Evolutionary conservation across 2,888 invertebrate species (phyloP), one percentile per base, ranked within the genome.

Genomic region (Noctua comes): DNA sequence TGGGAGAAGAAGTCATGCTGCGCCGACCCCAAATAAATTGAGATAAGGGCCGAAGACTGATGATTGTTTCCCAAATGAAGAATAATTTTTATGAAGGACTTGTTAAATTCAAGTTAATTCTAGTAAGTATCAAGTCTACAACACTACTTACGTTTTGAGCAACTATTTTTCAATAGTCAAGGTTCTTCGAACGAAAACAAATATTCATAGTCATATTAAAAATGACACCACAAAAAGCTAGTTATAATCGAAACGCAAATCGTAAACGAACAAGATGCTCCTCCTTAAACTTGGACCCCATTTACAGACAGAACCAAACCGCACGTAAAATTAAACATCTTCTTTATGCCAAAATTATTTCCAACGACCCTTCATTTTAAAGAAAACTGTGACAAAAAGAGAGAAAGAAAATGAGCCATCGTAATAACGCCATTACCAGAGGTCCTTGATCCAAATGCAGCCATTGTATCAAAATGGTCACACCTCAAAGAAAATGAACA

Each of bases 381-480:
- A 82, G 80, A 78, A 83, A 82, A 81, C 83, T 84, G 80, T 82
- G 73, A 78, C 73, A 80, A 88, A 86, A 84, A 59, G 64, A 79
- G 86, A 73, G 18, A 80, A 87, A 83, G 82, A 82, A 46, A 88
- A 88, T 72, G 80, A 78, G 73, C 85, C 80, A 76, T 78, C 80
- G 62, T 89, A 89, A 91, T 88, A 83, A 77, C 76, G 72, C 75
- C 88, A 90, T 91, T 92, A 91, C 87, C 83, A 81, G 83, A 88
- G 87, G 87, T 88, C 89, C 86, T 90, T 90, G 91, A 90, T 89
- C 86, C 86, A 87, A 93, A 92, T 86, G 89, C 76, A 68, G 86
- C 89, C 88, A 90, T 92, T 93, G 88, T 91, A 86, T 87, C 80
- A 86, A 89, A 93, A 93, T 91, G 89, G 89, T 89, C 90, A 89